A percentile compares a stretch with the other conserved stretches of the same genome.
These are phyloP conservation scores for Bhutanitis thaidina DNA, from an alignment of 2,888 invertebrate genomes.

Conservation along the genomic window DNA sequence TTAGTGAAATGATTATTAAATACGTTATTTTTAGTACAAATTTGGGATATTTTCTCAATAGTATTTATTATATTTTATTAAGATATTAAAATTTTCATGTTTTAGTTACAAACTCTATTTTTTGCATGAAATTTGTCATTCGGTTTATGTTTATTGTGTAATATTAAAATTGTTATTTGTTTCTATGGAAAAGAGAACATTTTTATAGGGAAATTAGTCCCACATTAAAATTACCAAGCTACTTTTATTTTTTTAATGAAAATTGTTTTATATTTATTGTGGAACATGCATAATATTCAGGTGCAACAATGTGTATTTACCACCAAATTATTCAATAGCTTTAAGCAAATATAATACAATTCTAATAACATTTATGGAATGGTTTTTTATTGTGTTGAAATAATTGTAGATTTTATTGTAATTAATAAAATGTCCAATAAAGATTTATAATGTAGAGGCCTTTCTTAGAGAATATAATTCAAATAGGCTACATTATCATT, in stretches of 20 bases:
- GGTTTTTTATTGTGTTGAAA: slow-evolving; percentile 13
- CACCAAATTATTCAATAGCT: slow-evolving; percentile 17
- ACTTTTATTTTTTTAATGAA: neutral
- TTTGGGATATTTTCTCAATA: slow-evolving; percentile 1
- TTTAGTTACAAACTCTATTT: neutral
- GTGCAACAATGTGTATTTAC: slow-evolving; percentile 6
- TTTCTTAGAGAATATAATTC: slow-evolving; percentile 18
- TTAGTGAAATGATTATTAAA: neutral
- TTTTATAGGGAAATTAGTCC: neutral
- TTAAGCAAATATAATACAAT: slow-evolving; percentile 10
- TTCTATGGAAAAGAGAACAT: neutral
- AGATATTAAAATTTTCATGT: neutral
- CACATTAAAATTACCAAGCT: neutral
- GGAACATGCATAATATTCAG: neutral
- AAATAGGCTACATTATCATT: slow-evolving; percentile 5
- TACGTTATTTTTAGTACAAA: slow-evolving; percentile 20
- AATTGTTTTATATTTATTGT: neutral
- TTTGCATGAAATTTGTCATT: neutral
- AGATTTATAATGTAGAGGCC: slow-evolving; percentile 9
- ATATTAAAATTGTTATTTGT: neutral
- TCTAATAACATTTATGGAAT: neutral
- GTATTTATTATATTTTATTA: slow-evolving; percentile 4
- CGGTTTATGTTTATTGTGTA: neutral
- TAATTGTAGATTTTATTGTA: slow-evolving; percentile 18
- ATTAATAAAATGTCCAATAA: slow-evolving; percentile 25